Evolutionary conservation across 2,113 vertebrate species (phyloP).

Genomic region (Myotis yumanensis): DNA sequence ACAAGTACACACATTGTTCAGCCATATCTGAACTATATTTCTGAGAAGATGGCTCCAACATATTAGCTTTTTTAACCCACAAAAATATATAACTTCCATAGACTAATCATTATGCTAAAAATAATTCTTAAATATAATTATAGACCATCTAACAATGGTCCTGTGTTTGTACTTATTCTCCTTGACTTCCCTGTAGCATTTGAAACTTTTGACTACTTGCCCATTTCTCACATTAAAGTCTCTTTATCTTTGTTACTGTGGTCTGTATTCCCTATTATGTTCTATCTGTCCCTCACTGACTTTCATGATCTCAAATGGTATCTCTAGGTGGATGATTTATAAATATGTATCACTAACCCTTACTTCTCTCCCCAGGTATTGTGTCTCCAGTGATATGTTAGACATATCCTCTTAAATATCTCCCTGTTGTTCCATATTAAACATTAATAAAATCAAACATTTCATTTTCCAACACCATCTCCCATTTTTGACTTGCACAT

Average conservation of each 20-base stretch:
- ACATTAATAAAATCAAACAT: neutral
- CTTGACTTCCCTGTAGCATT: neutral
- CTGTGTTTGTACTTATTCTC: neutral
- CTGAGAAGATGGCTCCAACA: neutral
- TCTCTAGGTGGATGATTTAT: neutral
- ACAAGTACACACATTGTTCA: neutral
- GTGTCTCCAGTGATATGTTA: neutral
- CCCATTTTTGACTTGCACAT: neutral
- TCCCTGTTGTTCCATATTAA: neutral
- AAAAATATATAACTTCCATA: neutral
- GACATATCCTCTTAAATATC: neutral
- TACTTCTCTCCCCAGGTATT: neutral
- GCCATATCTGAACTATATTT: neutral
- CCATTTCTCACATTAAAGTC: neutral
- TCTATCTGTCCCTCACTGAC: neutral
- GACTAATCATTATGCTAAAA: neutral
- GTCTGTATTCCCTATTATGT: neutral
- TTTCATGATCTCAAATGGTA: neutral
- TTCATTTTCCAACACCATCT: neutral
- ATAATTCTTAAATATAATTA: conserved; percentile 11
- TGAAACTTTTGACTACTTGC: neutral
- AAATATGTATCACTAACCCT: neutral
- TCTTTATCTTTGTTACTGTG: neutral
- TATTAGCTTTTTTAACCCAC: conserved; percentile 6
- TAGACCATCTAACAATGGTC: neutral